A percentile compares a stretch with the other conserved stretches of the same genome.
Conservation (phyloP, 2,888 invertebrate genomes). For the Mythimna loreyi region DNA sequence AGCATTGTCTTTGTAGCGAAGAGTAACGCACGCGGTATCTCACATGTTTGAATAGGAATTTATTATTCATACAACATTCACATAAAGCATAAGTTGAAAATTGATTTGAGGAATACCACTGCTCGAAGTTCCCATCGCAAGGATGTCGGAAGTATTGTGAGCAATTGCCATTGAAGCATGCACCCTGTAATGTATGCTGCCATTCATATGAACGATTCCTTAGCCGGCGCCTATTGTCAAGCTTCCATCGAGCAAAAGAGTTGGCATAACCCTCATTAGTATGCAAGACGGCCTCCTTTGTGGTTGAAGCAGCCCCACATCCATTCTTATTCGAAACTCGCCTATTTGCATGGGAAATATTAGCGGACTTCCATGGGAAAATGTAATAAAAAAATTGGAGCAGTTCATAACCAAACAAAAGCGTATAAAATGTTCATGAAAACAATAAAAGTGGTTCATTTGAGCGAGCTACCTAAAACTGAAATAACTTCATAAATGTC, state of each 20-base stretch:
- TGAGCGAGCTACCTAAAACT: conserved; percentile 29
- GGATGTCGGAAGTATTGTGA: conserved; percentile 7
- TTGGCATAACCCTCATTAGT: conserved; percentile 31
- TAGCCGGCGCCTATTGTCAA: conserved; percentile 24
- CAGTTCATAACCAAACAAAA: conserved; percentile 4
- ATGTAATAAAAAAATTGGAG: conserved; percentile 8
- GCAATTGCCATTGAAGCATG: conserved; percentile 30
- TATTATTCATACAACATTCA: neutral
- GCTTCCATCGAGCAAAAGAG: conserved; percentile 21
- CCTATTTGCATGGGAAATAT: conserved; percentile 35
- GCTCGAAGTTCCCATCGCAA: conserved; percentile 14
- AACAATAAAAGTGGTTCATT: conserved; percentile 19
- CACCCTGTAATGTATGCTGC: conserved; percentile 22
- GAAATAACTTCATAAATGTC: conserved; percentile 29
- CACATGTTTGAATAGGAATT: neutral
- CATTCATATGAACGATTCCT: conserved; percentile 17
- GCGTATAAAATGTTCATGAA: conserved; percentile 5
- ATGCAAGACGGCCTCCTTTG: conserved; percentile 36
- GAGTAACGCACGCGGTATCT: neutral
- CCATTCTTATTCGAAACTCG: conserved; percentile 15
- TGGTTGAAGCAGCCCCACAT: conserved; percentile 28
- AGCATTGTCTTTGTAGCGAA: conserved; percentile 25
- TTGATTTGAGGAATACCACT: conserved; percentile 8
- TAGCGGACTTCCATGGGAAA: conserved; percentile 21
- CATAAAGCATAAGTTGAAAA: neutral